These are phyloP conservation scores for Pteronura brasiliensis DNA, from an alignment of 2,113 vertebrate genomes.

Conservation along the genomic window DNA sequence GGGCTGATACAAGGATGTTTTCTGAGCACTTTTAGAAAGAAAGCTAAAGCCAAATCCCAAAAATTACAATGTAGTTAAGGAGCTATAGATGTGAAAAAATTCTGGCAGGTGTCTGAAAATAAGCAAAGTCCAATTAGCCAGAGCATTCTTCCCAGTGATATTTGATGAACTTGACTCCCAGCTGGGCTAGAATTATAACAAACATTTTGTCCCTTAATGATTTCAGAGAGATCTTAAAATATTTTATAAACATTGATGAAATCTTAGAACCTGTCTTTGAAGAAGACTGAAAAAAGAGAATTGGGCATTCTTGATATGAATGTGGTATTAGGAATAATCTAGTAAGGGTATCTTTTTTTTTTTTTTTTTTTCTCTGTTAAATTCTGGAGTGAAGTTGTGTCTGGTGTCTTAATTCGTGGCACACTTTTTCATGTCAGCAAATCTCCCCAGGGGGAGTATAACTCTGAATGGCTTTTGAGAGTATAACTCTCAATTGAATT, in stretches of 20 bases:
- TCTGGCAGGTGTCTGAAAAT: conserved; percentile 19
- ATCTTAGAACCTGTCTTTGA: conserved; percentile 30
- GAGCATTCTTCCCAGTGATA: conserved; percentile 3
- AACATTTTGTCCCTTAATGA: conserved; percentile 1
- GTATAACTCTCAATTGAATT: neutral
- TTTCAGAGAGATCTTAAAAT: conserved; percentile 43
- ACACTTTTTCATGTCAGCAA: neutral
- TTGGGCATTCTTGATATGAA: neutral
- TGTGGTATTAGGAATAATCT: neutral
- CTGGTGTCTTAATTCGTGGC: neutral
- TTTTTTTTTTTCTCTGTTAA: neutral
- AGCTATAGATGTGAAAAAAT: neutral
- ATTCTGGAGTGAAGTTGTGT: neutral
- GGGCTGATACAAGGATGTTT: neutral
- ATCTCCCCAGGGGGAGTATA: neutral
- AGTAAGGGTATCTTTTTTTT: neutral
- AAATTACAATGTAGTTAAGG: neutral
- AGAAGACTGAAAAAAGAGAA: conserved; percentile 16
- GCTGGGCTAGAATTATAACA: neutral
- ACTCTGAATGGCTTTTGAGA: neutral
- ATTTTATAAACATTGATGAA: conserved; percentile 40
- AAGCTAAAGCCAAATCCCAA: neutral
- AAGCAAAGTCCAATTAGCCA: conserved; percentile 30
- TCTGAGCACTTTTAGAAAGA: neutral
- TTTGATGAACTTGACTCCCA: conserved; percentile 40